Conservation (phyloP, 2,797 vertebrate species). For the Orientallactaga sibirica region DNA sequence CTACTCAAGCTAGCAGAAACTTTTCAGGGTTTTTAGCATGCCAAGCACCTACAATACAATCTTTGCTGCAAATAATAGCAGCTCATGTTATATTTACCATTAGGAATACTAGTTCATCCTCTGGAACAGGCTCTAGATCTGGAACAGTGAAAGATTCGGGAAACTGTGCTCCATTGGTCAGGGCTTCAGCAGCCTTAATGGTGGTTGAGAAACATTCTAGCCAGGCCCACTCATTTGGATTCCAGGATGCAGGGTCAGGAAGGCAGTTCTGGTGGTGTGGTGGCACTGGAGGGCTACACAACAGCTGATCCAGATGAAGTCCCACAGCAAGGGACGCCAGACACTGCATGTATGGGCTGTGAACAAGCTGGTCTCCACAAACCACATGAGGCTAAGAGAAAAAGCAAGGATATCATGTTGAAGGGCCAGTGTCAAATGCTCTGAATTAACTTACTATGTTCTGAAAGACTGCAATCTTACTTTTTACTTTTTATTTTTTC, state of each 20-base stretch:
- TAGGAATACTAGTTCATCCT: constrained; percentile 94
- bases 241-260: constrained; percentile 92
- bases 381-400: constrained; percentile 94
- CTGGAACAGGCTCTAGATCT: constrained; percentile 95
- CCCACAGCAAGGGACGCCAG: constrained; percentile 97
- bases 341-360: constrained; percentile 99
- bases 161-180: constrained; percentile 94
- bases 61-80: not conserved
- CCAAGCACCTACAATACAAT: not conserved
- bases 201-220: constrained; percentile 97
- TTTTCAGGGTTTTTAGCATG: not conserved
- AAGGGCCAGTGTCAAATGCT: constrained; percentile 28
- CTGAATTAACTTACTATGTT: constrained; percentile 16
- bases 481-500: not conserved
- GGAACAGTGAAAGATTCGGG: constrained; percentile 96
- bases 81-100: constrained; percentile 90
- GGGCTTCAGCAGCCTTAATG: constrained; percentile 96
- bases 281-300: constrained; percentile 93
- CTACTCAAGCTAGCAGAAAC: constrained; percentile 7
- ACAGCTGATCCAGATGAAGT: constrained; percentile 94
- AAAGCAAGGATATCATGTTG: constrained; percentile 19
- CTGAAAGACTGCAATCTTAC: not conserved
- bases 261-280: constrained; percentile 92
- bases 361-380: constrained; percentile 98
- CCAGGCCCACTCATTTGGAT: constrained; percentile 97